Evolutionary conservation across 2,888 invertebrate species (phyloP), one percentile per base, ranked within the genome.

Genomic region (Pheosia tremula): DNA sequence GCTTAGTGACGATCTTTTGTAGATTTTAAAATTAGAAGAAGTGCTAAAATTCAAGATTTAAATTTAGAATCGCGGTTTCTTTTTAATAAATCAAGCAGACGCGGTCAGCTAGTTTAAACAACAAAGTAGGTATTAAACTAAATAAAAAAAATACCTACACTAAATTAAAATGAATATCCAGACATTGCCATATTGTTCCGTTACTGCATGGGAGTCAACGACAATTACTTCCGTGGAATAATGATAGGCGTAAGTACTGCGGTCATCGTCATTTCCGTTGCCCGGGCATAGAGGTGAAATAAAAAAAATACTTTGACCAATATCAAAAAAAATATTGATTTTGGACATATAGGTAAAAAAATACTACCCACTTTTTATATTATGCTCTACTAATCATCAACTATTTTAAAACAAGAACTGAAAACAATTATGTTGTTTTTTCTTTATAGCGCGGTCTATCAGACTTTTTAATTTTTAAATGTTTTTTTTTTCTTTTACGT

Each of bases 221-320:
- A 66, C 70, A 64, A 68, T 57, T 62, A 68, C 67, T 75, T 77
- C 75, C 75, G 72, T 69, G 50, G 66, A 72, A 62, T 66, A 72
- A 67, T 76, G 70, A 75, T 77, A 65, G 24, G 24, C 24, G 24
- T 24, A 77, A 39, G 66, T 59, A 58, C 47, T 62, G 66, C 68
- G 77, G 75, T 74, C 77, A 77, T 72, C 77, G 67, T 64, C 65
- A 74, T 60, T 68, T 77, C 77, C 77, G 69, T 61, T 66, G 58
- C 54, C 59, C 59, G 63, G 55, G 11, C 50, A 24, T 24, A 24
- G 24, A 24, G 24, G 24, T 24, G 24, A 24, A 24, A 24, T 24
- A 24, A 24, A 24, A 24, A 24, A 24, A 24, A 24, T 24, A 24
- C 24, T 24, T 24, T 24, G 24, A 24, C 24, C 24, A 24, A 24